Base-by-base conservation (phyloP, 2,888 invertebrate species). In the Ypsolopha scabrella region DNA sequence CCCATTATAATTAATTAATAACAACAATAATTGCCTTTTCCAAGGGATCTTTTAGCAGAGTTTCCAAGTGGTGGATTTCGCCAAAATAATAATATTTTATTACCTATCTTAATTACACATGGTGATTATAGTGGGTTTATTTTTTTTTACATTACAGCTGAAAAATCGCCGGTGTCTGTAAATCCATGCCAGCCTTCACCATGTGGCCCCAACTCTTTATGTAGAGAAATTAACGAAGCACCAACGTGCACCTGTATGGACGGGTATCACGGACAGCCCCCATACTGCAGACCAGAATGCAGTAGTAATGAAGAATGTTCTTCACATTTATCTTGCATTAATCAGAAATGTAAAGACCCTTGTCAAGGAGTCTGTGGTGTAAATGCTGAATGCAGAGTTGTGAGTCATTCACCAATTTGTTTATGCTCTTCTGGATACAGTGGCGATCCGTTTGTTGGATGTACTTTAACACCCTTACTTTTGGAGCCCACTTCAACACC, bases 221-320 rank as follows among this genome's bases (percentile, higher is more conserved):
- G 94, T 65, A 89, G 88, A 69, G 87, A 90, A 52, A 72, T 89
- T 9, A 91, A 92, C 55, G 91, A 91, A 57, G 88, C 90, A 7
- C 93, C 93, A 3, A 90, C 93, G 0, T 95, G 95, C 64, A 92
- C 92, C 38, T 95, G 95, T 61, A 69, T 91, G 51, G 88, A 90
- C 51, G 89, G 89, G 52, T 92, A 90, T 62, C 87, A 88, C 44
- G 93, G 94, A 34, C 86, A 89, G 55, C 92, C 94, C 49, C 94
- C 94, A 3, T 90, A 92, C 60, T 94, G 94, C 62, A 87, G 90
- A 58, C 94, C 94, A 1, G 94, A 94, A 78, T 95, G 95, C 70
- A 87, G 90, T 47, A 91, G 91, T 56, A 94, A 93, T 62, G 90
- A 90, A 58, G 94, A 94, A 71, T 94, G 94, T 66, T 72, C 89